Evolutionary conservation across 37 sponge, comb jelly and placozoan species (phyloP).

Genomic region (Ephydatia muelleri): DNA sequence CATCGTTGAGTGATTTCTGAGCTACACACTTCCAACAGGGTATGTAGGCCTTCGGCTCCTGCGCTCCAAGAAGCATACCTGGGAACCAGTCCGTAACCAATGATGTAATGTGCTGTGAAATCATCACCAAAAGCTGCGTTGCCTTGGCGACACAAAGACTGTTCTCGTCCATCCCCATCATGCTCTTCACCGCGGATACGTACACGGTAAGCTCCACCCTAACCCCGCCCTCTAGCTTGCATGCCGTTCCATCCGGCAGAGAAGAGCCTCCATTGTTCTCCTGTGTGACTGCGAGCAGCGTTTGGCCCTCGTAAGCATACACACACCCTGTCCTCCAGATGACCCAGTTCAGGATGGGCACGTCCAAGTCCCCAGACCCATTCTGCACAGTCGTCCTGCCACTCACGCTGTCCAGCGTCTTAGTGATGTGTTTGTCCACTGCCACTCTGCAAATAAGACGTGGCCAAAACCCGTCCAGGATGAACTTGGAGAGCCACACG

Average conservation of each 20-base stretch:
- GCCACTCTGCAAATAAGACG: conserved; percentile 80
- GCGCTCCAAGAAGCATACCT: conserved; percentile 39
- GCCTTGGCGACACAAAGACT: conserved; percentile 25
- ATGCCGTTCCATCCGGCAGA: not conserved
- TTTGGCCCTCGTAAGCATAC: conserved; percentile 28
- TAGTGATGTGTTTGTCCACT: conserved; percentile 59
- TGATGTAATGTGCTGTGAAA: conserved; percentile 65
- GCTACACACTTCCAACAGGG: conserved; percentile 83
- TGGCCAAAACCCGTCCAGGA: conserved; percentile 92
- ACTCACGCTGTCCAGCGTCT: conserved; percentile 4
- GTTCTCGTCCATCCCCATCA: not conserved
- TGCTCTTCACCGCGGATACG: not conserved
- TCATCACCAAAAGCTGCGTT: conserved; percentile 62
- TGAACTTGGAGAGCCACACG: conserved; percentile 72
- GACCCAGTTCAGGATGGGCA: conserved; percentile 52
- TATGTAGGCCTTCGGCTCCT: conserved; percentile 19
- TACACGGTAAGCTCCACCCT: not conserved
- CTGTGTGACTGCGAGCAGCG: conserved; percentile 57
- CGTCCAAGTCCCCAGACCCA: not conserved
- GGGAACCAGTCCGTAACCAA: conserved; percentile 76
- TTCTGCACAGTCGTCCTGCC: not conserved
- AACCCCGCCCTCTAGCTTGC: not conserved
- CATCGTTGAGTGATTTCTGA: not conserved
- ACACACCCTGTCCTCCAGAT: conserved; percentile 73
- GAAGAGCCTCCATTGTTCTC: not conserved